Conservation (phyloP, 2,888 invertebrate species). For the Lysandra coridon region DNA sequence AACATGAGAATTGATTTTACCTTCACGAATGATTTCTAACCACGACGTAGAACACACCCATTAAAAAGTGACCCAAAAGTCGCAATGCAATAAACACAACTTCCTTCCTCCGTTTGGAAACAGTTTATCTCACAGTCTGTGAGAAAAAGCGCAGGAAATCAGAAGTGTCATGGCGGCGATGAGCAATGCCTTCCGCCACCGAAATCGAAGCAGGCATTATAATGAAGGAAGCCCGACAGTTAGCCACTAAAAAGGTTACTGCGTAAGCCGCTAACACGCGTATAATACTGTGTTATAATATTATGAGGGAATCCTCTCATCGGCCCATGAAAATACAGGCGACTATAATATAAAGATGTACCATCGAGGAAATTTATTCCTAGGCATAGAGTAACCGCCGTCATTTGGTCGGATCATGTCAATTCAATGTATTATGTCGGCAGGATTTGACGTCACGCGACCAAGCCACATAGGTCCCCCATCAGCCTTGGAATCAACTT, state of each 20-base stretch:
- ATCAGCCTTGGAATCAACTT: too few species aligned
- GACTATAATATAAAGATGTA: too few species aligned
- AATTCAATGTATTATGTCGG: too few species aligned
- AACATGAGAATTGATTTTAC: background rate
- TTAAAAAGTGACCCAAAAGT: conserved; percentile 14
- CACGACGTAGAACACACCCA: conserved; percentile 22
- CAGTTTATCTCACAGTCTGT: conserved; percentile 37
- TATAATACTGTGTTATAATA: too few species aligned
- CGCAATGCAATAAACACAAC: conserved; percentile 20
- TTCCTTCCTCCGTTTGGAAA: conserved; percentile 33
- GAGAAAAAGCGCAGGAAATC: conserved; percentile 58
- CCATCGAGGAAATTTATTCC: too few species aligned
- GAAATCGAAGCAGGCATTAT: conserved; percentile 47
- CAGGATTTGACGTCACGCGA: too few species aligned
- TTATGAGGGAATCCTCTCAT: too few species aligned
- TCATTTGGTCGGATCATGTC: too few species aligned
- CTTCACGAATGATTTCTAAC: background rate
- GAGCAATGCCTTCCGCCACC: conserved; percentile 62
- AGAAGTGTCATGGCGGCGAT: conserved; percentile 60
- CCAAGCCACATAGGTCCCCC: too few species aligned
- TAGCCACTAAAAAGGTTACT: conserved; percentile 12
- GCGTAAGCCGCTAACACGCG: background rate
- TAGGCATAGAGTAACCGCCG: too few species aligned
- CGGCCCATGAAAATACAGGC: too few species aligned
- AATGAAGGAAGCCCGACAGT: conserved; percentile 36